Evolutionary conservation across 1,140 invertebrate species (phyloP).

Genomic region (Aphaenogaster ashmeadi): DNA sequence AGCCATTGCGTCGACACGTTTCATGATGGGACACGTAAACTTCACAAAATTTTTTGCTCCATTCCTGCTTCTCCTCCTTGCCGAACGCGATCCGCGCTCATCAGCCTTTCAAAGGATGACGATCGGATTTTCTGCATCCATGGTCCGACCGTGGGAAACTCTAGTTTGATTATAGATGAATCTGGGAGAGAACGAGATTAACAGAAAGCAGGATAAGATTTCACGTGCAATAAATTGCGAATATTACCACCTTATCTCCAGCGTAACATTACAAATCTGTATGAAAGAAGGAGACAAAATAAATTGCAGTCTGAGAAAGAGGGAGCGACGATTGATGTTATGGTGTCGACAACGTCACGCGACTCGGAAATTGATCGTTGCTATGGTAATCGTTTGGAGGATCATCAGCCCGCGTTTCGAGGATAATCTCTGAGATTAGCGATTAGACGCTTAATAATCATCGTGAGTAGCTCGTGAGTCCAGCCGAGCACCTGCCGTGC

Average conservation of each 20-base stretch:
- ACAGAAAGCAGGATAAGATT: neutral
- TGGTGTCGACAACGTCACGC: conserved; percentile 32
- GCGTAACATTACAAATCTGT: neutral
- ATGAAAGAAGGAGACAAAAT: neutral
- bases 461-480: conserved; percentile 42
- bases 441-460: conserved; percentile 72
- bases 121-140: conserved; percentile 47
- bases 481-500: conserved; percentile 77
- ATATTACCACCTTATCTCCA: neutral
- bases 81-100: neutral
- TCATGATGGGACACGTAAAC: conserved; percentile 51
- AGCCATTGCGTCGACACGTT: conserved; percentile 55
- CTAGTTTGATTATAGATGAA: neutral
- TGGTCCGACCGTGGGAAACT: conserved; percentile 6
- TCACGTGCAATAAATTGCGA: neutral
- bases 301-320: neutral
- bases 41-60: conserved; percentile 19
- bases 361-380: conserved; percentile 55
- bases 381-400: conserved; percentile 5
- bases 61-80: neutral
- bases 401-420: conserved; percentile 15
- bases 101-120: neutral
- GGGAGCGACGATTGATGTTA: neutral
- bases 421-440: conserved; percentile 62
- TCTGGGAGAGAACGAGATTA: neutral